Evolutionary conservation across 2,888 invertebrate genomes (phyloP), one percentile per base, ranked within the genome.

Genomic region (Leptinotarsa peninsularis): DNA sequence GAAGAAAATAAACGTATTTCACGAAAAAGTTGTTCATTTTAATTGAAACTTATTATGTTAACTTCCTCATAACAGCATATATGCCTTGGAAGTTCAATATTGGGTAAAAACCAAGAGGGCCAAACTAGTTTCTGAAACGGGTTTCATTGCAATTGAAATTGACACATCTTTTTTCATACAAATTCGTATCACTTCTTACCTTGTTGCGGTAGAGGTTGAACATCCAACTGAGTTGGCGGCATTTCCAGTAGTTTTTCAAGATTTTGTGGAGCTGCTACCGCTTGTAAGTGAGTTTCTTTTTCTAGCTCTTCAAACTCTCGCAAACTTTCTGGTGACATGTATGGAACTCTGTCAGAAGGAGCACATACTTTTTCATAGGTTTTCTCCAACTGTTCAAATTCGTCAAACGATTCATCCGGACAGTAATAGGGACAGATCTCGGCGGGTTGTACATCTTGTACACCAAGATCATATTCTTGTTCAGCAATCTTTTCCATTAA

Each of bases 311-410:
- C 33, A 15, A 63, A 63, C 17, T 63, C 63, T 63, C 33, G 17
- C 27, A 63, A 17, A n/a, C 63, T n/a, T 33, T 63, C 63, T 63
- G 63, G 33, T 33, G 63, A 15, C 63, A 17, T 63, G 33, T 33
- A 63, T 4, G 60, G 23, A 63, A 27, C 33, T 63, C 27, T 63
- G 33, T 27, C 23, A 5, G 60, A 17, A 15, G 60, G 27, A 15
- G 60, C 33, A 63, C 14, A 17, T 33, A 27, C 4, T 63, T n/a
- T 15, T 33, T 63, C 27, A 33, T 63, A 33, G 4, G 17, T n/a
- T 33, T 63, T 63, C n/a, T 63, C 63, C 27, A 63, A 63, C 33
- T 63, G 27, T 15, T 63, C 63, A 7, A 63, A 63, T n/a, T 63
- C 63, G n/a, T 33, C 63, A 17, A 43, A 63, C 7, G 63, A 63